These are phyloP conservation scores for Allophyes oxyacanthae DNA, from an alignment of 2,888 invertebrate genomes.

Conservation along the genomic window DNA sequence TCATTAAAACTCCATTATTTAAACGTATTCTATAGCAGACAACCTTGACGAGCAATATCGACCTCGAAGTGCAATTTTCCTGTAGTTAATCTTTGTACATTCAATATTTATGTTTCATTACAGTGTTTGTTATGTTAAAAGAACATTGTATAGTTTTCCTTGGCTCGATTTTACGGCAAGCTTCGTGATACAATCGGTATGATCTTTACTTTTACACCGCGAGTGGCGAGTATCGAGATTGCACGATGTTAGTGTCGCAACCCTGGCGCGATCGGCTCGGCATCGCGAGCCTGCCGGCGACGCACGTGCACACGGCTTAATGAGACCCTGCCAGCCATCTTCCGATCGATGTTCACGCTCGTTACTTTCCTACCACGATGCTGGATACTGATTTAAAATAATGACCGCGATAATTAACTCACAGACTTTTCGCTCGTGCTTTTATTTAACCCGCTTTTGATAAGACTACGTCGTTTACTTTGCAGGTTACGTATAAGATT, in stretches of 20 bases:
- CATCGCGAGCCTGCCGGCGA: slow-evolving; percentile 69
- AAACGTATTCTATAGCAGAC: slow-evolving; percentile 33
- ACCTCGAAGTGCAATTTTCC: slow-evolving; percentile 55
- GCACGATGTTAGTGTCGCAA: slow-evolving; percentile 58
- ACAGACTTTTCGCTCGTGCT: slow-evolving; percentile 17
- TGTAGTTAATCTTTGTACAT: slow-evolving; percentile 39
- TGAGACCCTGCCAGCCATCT: slow-evolving; percentile 79
- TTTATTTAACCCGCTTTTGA: slow-evolving; percentile 36
- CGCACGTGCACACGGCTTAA: slow-evolving; percentile 82
- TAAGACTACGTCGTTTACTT: slow-evolving; percentile 5
- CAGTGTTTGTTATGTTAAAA: slow-evolving; percentile 18
- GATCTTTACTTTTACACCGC: slow-evolving; percentile 47
- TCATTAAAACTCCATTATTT: slow-evolving; percentile 17
- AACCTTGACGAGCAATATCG: slow-evolving; percentile 41
- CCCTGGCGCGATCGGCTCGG: slow-evolving; percentile 56
- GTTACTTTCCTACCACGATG: slow-evolving; percentile 69
- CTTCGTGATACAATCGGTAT: slow-evolving; percentile 35
- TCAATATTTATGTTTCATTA: slow-evolving; percentile 35
- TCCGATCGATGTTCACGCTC: slow-evolving; percentile 74
- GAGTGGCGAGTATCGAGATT: slow-evolving; percentile 44
- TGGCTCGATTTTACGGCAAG: slow-evolving; percentile 14
- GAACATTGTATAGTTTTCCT: slow-evolving; percentile 29
- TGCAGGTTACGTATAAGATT: neutral
- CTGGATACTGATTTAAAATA: slow-evolving; percentile 58
- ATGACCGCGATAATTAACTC: slow-evolving; percentile 48